Evolutionary conservation across 1,140 invertebrate species (phyloP).

Genomic region (Drosophila nikananu): DNA sequence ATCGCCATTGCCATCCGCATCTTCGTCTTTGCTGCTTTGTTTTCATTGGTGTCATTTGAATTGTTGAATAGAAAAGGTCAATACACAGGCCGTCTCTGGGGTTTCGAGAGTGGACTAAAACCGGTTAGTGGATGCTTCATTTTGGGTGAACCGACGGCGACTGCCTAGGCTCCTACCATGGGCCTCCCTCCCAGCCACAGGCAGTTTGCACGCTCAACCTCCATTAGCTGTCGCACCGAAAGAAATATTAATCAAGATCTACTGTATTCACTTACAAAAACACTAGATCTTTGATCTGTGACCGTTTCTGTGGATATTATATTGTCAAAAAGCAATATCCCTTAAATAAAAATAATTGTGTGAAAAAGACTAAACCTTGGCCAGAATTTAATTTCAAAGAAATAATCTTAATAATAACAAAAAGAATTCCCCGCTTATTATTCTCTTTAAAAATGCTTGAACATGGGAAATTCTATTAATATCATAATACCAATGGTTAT

Average conservation of each 20-base stretch:
- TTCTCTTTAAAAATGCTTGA: not conserved
- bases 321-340: not conserved
- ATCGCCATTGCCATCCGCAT: slow-evolving; percentile 21
- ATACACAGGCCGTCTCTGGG: slow-evolving; percentile 40
- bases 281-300: no score
- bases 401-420: not conserved
- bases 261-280: not conserved
- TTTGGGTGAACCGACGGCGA: slow-evolving; percentile 30
- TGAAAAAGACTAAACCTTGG: not conserved
- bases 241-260: slow-evolving; percentile 1
- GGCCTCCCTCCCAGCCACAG: slow-evolving; percentile 17
- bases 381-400: not conserved
- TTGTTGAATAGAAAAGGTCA: slow-evolving; percentile 70
- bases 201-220: slow-evolving; percentile 48
- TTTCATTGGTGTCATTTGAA: slow-evolving; percentile 77
- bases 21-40: slow-evolving; percentile 37
- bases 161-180: slow-evolving; percentile 34
- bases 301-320: not conserved
- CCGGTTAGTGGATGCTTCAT: slow-evolving; percentile 49
- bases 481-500: not conserved
- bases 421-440: not conserved
- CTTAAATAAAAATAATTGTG: not conserved
- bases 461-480: not conserved
- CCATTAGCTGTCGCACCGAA: slow-evolving; percentile 39
- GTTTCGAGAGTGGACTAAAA: slow-evolving; percentile 43